phyloP scores from a whole-genome alignment of 2,113 vertebrate genomes.

The Sinocyclocheilus rhinocerous region DNA sequence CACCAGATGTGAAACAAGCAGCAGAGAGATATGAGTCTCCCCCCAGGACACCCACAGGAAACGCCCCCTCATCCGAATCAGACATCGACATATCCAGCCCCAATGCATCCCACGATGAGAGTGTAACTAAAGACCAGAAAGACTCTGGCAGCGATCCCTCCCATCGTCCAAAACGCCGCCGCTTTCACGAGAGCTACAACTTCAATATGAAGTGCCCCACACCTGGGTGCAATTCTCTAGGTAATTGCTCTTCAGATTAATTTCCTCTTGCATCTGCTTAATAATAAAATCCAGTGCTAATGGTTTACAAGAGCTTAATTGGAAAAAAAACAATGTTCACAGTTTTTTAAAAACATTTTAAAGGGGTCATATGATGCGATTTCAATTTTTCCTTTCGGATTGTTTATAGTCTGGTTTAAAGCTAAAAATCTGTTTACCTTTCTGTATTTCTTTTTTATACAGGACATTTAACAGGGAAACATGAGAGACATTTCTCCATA shows the following conservation, averaged over 20 bases:
- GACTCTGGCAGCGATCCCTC: constrained; percentile 96
- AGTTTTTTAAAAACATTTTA: background rate
- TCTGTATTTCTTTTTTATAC: constrained; percentile 16
- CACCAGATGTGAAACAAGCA: constrained; percentile 85
- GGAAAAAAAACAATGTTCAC: background rate
- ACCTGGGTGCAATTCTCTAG: constrained; percentile 96
- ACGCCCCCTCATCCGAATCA: constrained; percentile 96
- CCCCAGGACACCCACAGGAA: constrained; percentile 94
- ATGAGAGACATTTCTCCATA: constrained; percentile 97
- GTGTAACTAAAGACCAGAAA: constrained; percentile 91
- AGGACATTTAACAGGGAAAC: constrained; percentile 97
- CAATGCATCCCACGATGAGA: constrained; percentile 95
- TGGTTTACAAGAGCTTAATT: constrained; percentile 4
- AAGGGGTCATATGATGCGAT: too few species aligned
- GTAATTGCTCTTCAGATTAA: constrained; percentile 67
- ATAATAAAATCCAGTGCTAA: constrained; percentile 15
- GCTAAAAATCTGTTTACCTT: background rate
- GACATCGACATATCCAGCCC: constrained; percentile 98
- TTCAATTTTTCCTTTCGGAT: too few species aligned
- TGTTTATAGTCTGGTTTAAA: background rate
- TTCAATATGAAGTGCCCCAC: constrained; percentile 99
- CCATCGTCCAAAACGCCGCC: constrained; percentile 94
- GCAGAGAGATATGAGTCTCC: constrained; percentile 95
- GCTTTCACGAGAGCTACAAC: constrained; percentile 98
- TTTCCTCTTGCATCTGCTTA: background rate